Conservation (phyloP, 53 echinoderm and acorn worm genomes). For the Mesocentrotus franciscanus region DNA sequence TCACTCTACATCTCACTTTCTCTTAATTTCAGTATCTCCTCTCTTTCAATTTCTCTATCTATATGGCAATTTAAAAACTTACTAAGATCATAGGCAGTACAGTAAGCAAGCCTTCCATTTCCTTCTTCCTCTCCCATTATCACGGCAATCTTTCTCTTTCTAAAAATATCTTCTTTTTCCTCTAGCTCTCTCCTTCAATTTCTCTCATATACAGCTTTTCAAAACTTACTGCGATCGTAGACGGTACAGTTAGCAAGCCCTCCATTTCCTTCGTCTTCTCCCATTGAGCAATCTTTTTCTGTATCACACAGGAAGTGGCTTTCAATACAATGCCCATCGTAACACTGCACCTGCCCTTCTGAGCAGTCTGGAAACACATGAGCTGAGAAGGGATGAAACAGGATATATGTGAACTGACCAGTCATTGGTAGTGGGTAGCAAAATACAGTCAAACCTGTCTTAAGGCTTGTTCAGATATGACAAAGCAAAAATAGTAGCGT, state of each 20-base stretch:
- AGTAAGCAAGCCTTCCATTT: too few relatives aligned
- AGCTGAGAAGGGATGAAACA: not conserved
- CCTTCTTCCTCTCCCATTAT: too few relatives aligned
- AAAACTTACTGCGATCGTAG: not conserved
- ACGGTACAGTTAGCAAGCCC: not conserved
- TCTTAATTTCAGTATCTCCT: not conserved
- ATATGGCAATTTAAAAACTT: too few relatives aligned
- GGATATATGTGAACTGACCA: not conserved
- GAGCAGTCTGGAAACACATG: slow-evolving; percentile 38
- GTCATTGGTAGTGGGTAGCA: not conserved
- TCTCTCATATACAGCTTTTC: too few relatives aligned
- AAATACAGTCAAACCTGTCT: not conserved
- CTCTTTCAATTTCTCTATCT: not conserved
- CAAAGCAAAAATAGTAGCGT: too few relatives aligned
- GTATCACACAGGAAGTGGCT: slow-evolving; percentile 50
- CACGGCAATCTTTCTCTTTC: too few relatives aligned
- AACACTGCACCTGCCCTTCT: slow-evolving; percentile 15
- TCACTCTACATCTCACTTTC: not conserved
- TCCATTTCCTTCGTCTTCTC: slow-evolving; percentile 46
- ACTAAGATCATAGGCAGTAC: too few relatives aligned
- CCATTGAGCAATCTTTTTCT: slow-evolving; percentile 43
- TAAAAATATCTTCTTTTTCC: too few relatives aligned
- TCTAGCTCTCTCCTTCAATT: too few relatives aligned
- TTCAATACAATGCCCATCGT: slow-evolving; percentile 61
- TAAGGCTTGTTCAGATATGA: not conserved